These are phyloP conservation scores for Thelaira solivaga DNA, from an alignment of 2,888 invertebrate genomes.

Conservation along the genomic window DNA sequence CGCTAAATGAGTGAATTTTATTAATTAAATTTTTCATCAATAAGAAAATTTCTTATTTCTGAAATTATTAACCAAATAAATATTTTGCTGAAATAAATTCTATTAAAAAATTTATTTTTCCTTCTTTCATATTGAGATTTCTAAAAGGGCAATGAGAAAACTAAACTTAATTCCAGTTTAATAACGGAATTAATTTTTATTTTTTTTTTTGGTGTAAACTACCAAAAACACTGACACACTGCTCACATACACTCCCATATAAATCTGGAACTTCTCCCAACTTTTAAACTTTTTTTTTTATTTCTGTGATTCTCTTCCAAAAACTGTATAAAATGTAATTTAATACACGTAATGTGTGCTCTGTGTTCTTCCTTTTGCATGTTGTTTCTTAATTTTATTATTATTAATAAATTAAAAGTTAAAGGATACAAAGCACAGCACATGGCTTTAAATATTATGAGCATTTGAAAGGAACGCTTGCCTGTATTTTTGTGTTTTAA, in stretches of 20 bases:
- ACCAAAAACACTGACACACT: not conserved
- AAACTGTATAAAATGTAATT: slow-evolving; percentile 42
- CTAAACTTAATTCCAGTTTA: no score
- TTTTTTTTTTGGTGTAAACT: slow-evolving; percentile 5
- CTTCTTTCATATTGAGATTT: no score
- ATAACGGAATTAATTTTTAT: slow-evolving; percentile 17
- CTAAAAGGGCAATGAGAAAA: no score
- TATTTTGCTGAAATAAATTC: no score
- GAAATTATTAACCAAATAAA: no score
- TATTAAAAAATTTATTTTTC: no score
- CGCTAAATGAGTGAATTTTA: no score
- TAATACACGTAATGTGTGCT: slow-evolving; percentile 29
- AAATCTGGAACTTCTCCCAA: no score
- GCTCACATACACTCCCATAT: no score
- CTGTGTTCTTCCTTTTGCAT: slow-evolving; percentile 16
- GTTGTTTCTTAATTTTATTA: slow-evolving; percentile 48
- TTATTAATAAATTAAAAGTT: slow-evolving; percentile 23
- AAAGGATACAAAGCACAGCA: slow-evolving; percentile 7
- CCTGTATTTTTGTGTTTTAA: not conserved
- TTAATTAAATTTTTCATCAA: no score
- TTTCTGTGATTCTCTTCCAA: not conserved
- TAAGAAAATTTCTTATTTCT: no score
- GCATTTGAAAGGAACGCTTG: not conserved
- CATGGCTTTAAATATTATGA: not conserved
- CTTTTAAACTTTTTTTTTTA: not conserved